Conservation (phyloP, 2,113 vertebrate species). For the Lepisosteus osseus region DNA sequence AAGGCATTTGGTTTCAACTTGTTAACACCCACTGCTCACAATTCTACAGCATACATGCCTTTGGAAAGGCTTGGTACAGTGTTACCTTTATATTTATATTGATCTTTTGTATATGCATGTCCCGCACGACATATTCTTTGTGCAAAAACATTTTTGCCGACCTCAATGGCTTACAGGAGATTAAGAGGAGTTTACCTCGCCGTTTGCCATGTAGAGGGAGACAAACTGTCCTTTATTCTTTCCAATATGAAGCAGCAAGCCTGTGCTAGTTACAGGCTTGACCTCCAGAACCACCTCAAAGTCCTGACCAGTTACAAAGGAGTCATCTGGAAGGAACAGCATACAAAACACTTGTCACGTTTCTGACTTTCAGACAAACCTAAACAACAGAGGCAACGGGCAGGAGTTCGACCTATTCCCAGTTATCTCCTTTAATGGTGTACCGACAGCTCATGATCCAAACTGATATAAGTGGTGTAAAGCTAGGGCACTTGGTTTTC, state of each 20-base stretch:
- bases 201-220: conserved; percentile 62
- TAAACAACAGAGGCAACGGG: not conserved
- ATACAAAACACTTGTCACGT: not conserved
- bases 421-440: not conserved
- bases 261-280: conserved; percentile 62
- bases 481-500: no score
- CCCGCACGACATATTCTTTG: no score
- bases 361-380: not conserved
- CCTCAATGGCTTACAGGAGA: not conserved
- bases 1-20: no score
- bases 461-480: not conserved
- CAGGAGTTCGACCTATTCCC: not conserved
- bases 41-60: no score
- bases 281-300: conserved; percentile 77
- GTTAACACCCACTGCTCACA: no score
- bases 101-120: no score
- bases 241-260: conserved; percentile 76
- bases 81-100: no score
- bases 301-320: conserved; percentile 45
- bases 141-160: not conserved
- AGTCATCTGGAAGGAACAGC: conserved; percentile 48
- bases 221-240: conserved; percentile 52
- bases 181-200: conserved; percentile 60
- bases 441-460: not conserved
- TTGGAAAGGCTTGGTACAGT: no score